Base-by-base conservation (phyloP, 1,140 invertebrate genomes). In the Atta texana region DNA sequence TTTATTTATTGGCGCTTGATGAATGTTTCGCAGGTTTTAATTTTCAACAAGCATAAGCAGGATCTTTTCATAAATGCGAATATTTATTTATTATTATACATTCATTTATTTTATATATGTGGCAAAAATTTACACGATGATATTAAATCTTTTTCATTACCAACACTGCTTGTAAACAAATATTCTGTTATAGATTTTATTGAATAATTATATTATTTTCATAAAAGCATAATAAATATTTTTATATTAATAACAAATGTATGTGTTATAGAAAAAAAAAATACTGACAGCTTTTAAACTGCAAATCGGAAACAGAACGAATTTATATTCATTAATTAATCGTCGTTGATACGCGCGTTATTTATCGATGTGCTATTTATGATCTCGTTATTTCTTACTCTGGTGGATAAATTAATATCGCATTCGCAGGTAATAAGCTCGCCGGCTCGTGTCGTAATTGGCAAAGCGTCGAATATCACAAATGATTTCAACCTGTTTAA, bases 351-450 rank as follows among this genome's bases (percentile, higher is more conserved):
- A 12, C 24, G 68, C 57, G 39, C 28, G 49, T 75, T 57, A 24
- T 68, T 61, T 39, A n/a, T 49, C 69, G 18, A 34, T 24, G 44
- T 34, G 34, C 59, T 63, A 82, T 82, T 84, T 71, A 61, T 24
- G 44, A 84, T 74, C 80, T 84, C 55, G 69, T 81, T 81, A 71
- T 75, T 84, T 74, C 69, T 84, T 75, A 84, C 31, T 75, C 55
- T 44, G 53, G 31, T 18, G 18, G 18, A 34, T 28, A 24, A 61
- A 84, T 84, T 84, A 84, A 84, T 75, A 61, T 34, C 69, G 39
- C 24, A 8, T 39, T 61, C 55, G 55, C 39, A 39, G 18, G 3
- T 61, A 59, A 82, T 49, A 49, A 69, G 68, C 55, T 44, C 16
- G 44, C 5, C 55, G 78, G 53, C 16, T 53, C 78, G 69, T 34